Conservation (phyloP, 53 echinoderm and acorn worm species). For the Patiria pectinifera region DNA sequence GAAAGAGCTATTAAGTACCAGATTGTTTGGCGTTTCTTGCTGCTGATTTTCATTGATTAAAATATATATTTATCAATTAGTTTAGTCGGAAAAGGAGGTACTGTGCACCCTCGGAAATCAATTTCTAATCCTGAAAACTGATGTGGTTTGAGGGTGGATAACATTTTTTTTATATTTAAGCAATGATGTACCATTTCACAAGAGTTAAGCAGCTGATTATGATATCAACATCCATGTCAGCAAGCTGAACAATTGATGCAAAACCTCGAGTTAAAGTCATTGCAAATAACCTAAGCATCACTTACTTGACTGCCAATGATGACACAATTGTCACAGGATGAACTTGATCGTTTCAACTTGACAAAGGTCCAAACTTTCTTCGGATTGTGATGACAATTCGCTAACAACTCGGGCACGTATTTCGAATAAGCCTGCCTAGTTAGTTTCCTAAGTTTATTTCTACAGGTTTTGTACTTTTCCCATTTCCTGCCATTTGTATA, state of each 20-base stretch:
- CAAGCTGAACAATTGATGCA: neutral
- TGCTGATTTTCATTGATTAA: too few relatives aligned
- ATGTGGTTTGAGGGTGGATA: neutral
- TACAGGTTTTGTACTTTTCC: neutral
- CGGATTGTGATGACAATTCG: constrained; percentile 9
- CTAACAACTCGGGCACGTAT: constrained; percentile 9
- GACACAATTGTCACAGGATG: constrained; percentile 2
- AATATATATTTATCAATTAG: too few relatives aligned
- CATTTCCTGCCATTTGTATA: neutral
- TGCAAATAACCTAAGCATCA: neutral
- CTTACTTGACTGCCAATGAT: neutral
- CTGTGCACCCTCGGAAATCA: too few relatives aligned
- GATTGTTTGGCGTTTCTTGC: too few relatives aligned
- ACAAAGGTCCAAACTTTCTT: constrained; percentile 1
- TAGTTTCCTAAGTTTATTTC: constrained; percentile 12
- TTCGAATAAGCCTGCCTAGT: constrained; percentile 9
- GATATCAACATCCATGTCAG: neutral
- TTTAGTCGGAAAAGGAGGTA: too few relatives aligned
- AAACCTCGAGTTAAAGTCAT: neutral
- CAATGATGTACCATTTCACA: constrained; percentile 1
- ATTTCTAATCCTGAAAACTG: neutral
- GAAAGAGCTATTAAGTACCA: too few relatives aligned
- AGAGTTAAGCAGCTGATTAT: neutral
- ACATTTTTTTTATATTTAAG: neutral
- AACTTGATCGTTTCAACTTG: constrained; percentile 13